These are phyloP conservation scores for Gadopsis bispinosus DNA, from an alignment of 2,797 vertebrate genomes.

Conservation along the genomic window DNA sequence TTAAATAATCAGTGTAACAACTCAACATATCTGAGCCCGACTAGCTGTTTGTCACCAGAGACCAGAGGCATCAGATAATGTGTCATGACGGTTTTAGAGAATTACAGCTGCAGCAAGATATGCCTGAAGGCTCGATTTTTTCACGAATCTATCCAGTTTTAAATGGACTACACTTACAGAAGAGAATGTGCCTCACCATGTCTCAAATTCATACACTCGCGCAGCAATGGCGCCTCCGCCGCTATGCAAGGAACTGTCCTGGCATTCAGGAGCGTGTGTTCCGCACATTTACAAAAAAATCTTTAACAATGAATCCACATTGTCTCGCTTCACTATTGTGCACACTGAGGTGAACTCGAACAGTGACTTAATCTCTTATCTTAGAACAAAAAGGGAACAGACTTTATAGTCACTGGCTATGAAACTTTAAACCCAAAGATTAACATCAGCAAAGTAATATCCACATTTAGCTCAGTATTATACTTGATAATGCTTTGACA, in stretches of 20 bases:
- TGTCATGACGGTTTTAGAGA: neutral
- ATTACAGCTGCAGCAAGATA: neutral
- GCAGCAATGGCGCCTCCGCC: neutral
- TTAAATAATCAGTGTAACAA: slow-evolving; percentile 46
- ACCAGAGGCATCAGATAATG: neutral
- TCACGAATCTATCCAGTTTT: neutral
- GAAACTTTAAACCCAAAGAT: too few species aligned
- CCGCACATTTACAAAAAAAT: neutral
- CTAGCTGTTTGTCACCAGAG: slow-evolving; percentile 25
- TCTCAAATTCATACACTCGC: slow-evolving; percentile 1
- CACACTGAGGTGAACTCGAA: neutral
- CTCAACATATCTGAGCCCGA: slow-evolving; percentile 43
- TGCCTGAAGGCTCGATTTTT: neutral
- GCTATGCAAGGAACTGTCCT: neutral
- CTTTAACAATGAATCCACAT: neutral
- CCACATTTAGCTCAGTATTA: too few species aligned
- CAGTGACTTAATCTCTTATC: too few species aligned
- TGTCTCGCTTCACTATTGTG: neutral
- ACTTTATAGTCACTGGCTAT: too few species aligned
- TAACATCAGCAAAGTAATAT: too few species aligned
- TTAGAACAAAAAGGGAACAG: too few species aligned
- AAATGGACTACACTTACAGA: slow-evolving; percentile 5
- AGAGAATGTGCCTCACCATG: neutral
- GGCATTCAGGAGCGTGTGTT: neutral
- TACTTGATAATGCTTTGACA: too few species aligned